Percentiles rank a stretch among this genome's conserved stretches.
Conservation (phyloP, 1,140 invertebrate species). For the Chironomus tepperi region DNA sequence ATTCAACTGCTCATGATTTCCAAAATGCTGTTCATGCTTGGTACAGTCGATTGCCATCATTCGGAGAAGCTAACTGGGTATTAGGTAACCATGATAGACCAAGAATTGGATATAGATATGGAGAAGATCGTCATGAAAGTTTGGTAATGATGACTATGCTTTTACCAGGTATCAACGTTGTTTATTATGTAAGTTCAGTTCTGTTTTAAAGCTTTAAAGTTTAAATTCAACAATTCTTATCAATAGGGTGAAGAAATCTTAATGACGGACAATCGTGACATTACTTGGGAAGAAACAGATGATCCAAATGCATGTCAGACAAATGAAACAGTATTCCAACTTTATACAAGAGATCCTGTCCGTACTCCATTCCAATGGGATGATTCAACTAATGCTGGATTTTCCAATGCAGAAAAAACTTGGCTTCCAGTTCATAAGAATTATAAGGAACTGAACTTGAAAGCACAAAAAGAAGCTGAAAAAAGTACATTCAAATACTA, state of each 20-base stretch:
- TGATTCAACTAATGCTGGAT: constrained; percentile 46
- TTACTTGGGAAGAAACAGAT: constrained; percentile 40
- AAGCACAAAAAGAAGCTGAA: constrained; percentile 35
- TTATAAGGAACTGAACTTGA: constrained; percentile 45
- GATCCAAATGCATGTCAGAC: constrained; percentile 45
- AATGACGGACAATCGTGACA: constrained; percentile 50
- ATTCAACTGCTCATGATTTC: constrained; percentile 40
- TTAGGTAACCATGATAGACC: constrained; percentile 60
- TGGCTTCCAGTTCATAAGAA: constrained; percentile 58
- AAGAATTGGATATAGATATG: constrained; percentile 50
- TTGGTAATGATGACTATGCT: constrained; percentile 59
- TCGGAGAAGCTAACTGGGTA: constrained; percentile 50
- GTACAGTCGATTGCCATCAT: constrained; percentile 42
- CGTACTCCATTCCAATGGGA: constrained; percentile 65
- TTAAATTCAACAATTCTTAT: too few species aligned
- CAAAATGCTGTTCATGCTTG: constrained; percentile 41
- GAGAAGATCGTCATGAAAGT: constrained; percentile 50
- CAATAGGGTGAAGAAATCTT: constrained; percentile 64
- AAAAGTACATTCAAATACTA: constrained; percentile 18
- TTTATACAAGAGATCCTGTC: constrained; percentile 46
- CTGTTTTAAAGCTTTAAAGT: too few species aligned
- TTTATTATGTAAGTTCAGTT: constrained; percentile 32
- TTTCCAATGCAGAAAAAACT: constrained; percentile 48
- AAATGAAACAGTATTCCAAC: constrained; percentile 26
- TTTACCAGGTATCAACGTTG: constrained; percentile 61